Percentiles rank a stretch among this genome's conserved stretches.
Evolutionary conservation across 2,113 vertebrate genomes (phyloP).

Genomic region (Trogon surrucura): DNA sequence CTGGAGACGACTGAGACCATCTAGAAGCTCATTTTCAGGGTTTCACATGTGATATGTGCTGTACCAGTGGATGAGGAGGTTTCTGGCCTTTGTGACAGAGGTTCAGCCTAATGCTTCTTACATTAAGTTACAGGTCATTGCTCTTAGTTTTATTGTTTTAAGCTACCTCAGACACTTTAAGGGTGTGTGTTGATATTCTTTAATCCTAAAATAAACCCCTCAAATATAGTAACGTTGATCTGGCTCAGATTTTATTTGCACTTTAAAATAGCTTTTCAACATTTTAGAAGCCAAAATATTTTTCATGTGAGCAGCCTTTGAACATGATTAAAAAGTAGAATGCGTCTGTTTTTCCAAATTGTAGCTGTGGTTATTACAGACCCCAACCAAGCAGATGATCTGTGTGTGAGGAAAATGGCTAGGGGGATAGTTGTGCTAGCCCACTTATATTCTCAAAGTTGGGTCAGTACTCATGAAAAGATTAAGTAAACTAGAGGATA

Average conservation of each 20-base stretch:
- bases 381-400: not conserved
- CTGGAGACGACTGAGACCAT: not conserved
- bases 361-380: not conserved
- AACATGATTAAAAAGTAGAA: not conserved
- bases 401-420: not conserved
- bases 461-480: conserved; percentile 18
- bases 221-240: not conserved
- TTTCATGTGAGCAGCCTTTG: not conserved
- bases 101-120: not conserved
- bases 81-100: not conserved
- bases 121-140: not conserved
- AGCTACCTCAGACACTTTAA: not conserved
- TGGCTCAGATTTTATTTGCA: not conserved
- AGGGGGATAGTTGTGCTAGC: not conserved
- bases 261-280: conserved; percentile 22
- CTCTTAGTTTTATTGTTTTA: not conserved
- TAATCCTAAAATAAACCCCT: not conserved
- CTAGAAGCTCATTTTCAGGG: not conserved
- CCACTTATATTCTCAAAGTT: conserved; percentile 22
- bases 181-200: not conserved
- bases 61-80: not conserved
- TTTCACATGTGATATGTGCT: not conserved
- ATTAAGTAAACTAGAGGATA: conserved; percentile 52
- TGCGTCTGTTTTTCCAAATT: not conserved
- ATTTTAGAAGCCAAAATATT: conserved; percentile 9